Percentiles rank a stretch among this genome's conserved stretches.
phyloP scores from a whole-genome alignment of 2,797 vertebrate genomes.

The Bradypodion ventrale region DNA sequence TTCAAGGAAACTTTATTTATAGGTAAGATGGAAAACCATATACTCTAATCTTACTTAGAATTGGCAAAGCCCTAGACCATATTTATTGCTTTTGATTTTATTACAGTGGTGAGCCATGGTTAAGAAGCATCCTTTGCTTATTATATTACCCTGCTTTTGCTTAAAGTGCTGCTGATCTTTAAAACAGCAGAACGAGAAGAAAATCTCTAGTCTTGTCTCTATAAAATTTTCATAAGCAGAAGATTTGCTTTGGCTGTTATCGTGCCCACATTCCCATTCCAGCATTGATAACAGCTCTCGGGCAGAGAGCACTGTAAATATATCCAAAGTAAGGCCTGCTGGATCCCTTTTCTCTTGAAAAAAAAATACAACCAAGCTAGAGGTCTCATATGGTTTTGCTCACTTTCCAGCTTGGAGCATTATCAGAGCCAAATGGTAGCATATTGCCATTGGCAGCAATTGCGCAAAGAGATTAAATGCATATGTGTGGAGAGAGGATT shows the following conservation, averaged over 20 bases:
- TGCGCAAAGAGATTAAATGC: conserved; percentile 17
- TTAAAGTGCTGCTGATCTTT: not conserved
- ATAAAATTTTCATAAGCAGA: not conserved
- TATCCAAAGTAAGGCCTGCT: conserved; percentile 7
- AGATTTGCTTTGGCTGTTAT: not conserved
- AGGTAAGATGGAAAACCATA: not conserved
- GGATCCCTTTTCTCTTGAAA: not conserved
- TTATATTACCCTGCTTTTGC: rapidly evolving
- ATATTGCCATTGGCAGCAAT: conserved; percentile 13
- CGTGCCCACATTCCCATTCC: not conserved
- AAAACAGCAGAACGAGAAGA: not conserved
- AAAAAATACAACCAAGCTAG: conserved; percentile 23
- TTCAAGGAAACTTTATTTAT: not conserved
- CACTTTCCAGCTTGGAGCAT: conserved; percentile 20
- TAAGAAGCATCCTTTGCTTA: not conserved
- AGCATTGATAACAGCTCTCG: not conserved
- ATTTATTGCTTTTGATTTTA: not conserved
- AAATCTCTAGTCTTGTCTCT: not conserved
- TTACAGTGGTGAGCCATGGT: not conserved
- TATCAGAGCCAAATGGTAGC: conserved; percentile 8
- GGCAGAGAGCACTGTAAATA: not conserved
- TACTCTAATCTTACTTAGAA: not conserved
- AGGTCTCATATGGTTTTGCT: conserved; percentile 29
- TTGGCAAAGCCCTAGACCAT: not conserved
- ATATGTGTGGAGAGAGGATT: not conserved